Evolutionary conservation across 2,797 vertebrate species (phyloP), one percentile per base, ranked within the genome.

Genomic region (Gallinago solitaria): DNA sequence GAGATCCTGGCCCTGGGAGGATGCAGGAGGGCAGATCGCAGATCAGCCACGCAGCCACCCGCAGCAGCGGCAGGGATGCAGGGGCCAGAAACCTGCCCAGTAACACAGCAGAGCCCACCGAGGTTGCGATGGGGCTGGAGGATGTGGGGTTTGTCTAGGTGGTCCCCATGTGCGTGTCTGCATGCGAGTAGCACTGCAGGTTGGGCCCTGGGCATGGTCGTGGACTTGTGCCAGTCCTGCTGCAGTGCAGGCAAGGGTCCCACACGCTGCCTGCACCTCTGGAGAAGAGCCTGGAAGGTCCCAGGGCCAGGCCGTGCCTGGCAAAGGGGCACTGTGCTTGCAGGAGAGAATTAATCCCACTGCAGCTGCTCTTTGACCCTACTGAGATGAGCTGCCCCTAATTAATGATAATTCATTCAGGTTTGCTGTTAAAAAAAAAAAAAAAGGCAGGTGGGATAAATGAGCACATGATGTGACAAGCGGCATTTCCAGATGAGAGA

Each of bases 261-360:
- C 8, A 5, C 30, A 16, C 1, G 2, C 60, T 59, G 64, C 50
- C 27, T 0, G 0, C 8, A 3, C 33, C 17, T 28, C 67, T 30
- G 5, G 59, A 33, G 14, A 60, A 28, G 16, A 12, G 30, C 1
- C 54, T 37, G 7, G 4, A 16, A 41, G 67, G 5, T 50, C 24
- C 67, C 5, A 7, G 61, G 45, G 11, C 15, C 2, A 8, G 45
- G 24, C 71, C 65, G 82, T 60, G 47, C 35, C 41, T 32, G 33
- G 24, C 47, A 65, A 21, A 47, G 68, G 23, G 35, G 32, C 50
- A 59, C 43, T 13, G 30, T 5, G 4, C 51, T 41, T 8, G 9
- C 51, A 37, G 53, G 37, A 45, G 9, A 57, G 50, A 56, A 60
- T 3, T 5, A 56, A 28, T 16, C 24, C 16, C 10, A 4, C 23